phyloP scores from a whole-genome alignment of 2,888 invertebrate species.

The Drosophila siamana region DNA sequence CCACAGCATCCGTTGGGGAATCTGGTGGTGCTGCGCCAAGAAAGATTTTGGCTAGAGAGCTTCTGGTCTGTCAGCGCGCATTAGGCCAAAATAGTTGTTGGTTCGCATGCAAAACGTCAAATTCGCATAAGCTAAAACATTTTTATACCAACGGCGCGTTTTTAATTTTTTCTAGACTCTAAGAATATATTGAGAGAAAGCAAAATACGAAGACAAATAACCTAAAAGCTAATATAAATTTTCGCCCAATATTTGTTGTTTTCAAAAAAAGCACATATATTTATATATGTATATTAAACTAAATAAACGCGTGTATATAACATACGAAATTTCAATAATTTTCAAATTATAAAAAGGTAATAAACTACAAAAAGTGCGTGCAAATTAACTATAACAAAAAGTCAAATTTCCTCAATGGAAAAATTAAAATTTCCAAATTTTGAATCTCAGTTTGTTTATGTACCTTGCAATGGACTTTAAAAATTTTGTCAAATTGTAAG shows the following conservation, averaged over 20 bases:
- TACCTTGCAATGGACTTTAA: constrained; percentile 7
- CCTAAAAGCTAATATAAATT: constrained; percentile 45
- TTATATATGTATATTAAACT: constrained; percentile 52
- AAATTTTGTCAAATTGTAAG: constrained; percentile 18
- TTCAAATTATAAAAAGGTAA: constrained; percentile 64
- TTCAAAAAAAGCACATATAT: constrained; percentile 26
- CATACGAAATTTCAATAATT: constrained; percentile 70
- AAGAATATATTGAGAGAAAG: constrained; percentile 55
- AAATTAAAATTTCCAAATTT: constrained; percentile 7
- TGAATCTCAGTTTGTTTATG: constrained; percentile 9
- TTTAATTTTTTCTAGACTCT: constrained; percentile 79
- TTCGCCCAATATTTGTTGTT: constrained; percentile 48
- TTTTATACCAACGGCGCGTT: constrained; percentile 84
- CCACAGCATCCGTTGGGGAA: constrained; percentile 41
- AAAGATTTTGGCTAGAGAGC: constrained; percentile 67
- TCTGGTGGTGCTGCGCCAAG: constrained; percentile 40
- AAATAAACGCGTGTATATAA: constrained; percentile 70
- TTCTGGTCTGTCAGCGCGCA: constrained; percentile 73
- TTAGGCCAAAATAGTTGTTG: constrained; percentile 83
- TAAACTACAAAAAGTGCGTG: constrained; percentile 51
- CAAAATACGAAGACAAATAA: constrained; percentile 44
- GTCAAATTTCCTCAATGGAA: neutral
- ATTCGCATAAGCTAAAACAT: constrained; percentile 82
- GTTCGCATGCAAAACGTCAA: constrained; percentile 85
- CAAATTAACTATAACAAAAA: constrained; percentile 3